These are phyloP conservation scores for Solea solea DNA, from an alignment of 2,113 vertebrate species.

Conservation along the genomic window DNA sequence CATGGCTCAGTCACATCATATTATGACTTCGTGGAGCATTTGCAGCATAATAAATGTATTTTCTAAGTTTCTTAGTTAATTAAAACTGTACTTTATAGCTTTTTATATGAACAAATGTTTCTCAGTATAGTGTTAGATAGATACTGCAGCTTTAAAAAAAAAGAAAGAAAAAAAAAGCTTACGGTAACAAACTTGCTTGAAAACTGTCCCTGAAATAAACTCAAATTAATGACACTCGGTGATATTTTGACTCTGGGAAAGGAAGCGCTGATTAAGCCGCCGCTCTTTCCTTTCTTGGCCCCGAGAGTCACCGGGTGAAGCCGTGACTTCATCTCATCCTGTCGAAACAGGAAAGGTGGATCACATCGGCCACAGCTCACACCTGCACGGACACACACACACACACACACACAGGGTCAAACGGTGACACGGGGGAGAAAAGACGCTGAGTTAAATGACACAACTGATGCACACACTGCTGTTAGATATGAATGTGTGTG, in stretches of 20 bases:
- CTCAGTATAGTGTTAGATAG: no score
- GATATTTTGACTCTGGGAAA: constrained; percentile 64
- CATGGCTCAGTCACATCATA: not conserved
- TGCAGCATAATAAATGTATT: no score
- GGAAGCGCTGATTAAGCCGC: constrained; percentile 56
- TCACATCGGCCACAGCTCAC: constrained; percentile 46
- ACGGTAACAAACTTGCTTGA: no score
- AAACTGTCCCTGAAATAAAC: not conserved
- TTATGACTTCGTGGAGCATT: no score
- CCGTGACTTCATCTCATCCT: constrained; percentile 71
- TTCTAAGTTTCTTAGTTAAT: no score
- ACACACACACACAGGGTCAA: constrained; percentile 27
- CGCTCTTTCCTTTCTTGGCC: constrained; percentile 54
- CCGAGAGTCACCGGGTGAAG: constrained; percentile 19
- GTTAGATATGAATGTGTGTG: not conserved
- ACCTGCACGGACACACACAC: constrained; percentile 49
- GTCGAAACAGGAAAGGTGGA: constrained; percentile 67
- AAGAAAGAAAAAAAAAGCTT: no score
- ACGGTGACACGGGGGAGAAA: not conserved
- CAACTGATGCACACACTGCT: not conserved
- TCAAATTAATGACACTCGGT: not conserved
- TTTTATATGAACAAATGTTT: no score
- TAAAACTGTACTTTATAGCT: no score
- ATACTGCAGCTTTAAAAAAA: no score
- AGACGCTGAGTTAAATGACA: constrained; percentile 5